Percentiles rank a stretch among this genome's conserved stretches.
These are phyloP conservation scores for Pristionchus mayeri DNA, from an alignment of 2,888 invertebrate species.

Conservation along the genomic window DNA sequence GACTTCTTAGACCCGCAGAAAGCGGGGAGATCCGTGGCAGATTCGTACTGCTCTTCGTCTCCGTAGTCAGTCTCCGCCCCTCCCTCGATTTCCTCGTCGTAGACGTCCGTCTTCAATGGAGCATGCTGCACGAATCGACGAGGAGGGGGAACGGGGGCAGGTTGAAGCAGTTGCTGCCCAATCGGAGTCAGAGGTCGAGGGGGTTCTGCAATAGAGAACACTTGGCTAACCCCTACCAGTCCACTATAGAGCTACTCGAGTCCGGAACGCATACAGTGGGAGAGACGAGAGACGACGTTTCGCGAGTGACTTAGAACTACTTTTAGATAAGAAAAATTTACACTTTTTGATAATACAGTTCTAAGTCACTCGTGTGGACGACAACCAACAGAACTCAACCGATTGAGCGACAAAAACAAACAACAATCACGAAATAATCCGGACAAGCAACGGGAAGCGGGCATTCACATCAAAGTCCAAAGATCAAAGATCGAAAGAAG, in stretches of 20 bases:
- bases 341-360: background rate
- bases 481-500: slow-evolving; percentile 36
- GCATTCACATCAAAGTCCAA: slow-evolving; percentile 43
- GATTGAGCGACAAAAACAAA: slow-evolving; percentile 12
- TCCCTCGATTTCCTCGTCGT: slow-evolving; percentile 45
- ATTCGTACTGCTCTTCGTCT: background rate
- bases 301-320: slow-evolving; percentile 13
- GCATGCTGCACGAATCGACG: slow-evolving; percentile 37
- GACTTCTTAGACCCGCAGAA: slow-evolving; percentile 46
- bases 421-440: slow-evolving; percentile 41
- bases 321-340: background rate
- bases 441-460: slow-evolving; percentile 37
- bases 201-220: slow-evolving; percentile 15
- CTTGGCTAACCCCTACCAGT: slow-evolving; percentile 8
- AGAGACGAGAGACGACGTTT: slow-evolving; percentile 39
- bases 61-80: slow-evolving; percentile 38
- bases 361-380: background rate
- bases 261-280: slow-evolving; percentile 32
- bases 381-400: background rate
- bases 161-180: background rate
- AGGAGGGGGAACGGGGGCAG: background rate
- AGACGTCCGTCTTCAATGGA: slow-evolving; percentile 45
- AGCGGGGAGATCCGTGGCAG: background rate
- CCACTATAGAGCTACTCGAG: slow-evolving; percentile 29
- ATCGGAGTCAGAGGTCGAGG: slow-evolving; percentile 27